Percentiles rank a stretch among this genome's conserved stretches.
These are phyloP conservation scores for Prosopocoilus inquinatus DNA, from an alignment of 2,888 invertebrate genomes.

Conservation along the genomic window DNA sequence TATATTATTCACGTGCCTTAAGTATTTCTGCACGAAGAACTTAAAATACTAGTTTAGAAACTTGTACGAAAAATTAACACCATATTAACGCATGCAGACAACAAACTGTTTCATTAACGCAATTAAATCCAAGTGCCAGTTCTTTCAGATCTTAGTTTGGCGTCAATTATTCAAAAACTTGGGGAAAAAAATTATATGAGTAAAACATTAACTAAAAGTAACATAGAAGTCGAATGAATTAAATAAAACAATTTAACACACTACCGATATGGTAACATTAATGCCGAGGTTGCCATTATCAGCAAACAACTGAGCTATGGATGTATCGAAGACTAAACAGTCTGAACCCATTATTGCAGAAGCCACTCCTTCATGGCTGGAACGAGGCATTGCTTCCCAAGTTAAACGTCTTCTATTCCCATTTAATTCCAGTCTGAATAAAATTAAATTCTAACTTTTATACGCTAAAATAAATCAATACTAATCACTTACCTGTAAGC, in stretches of 20 bases:
- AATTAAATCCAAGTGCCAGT: too few relatives aligned
- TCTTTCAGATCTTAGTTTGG: too few relatives aligned
- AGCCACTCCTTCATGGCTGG: conserved; percentile 98
- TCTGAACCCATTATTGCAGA: conserved; percentile 97
- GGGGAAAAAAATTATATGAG: too few relatives aligned
- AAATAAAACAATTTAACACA: conserved; percentile 51
- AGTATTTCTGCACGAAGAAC: too few relatives aligned
- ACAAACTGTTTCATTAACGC: too few relatives aligned
- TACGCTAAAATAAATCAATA: background rate
- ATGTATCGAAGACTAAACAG: conserved; percentile 98
- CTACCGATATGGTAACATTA: conserved; percentile 97
- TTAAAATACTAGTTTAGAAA: too few relatives aligned
- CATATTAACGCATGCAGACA: too few relatives aligned
- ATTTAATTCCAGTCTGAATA: conserved; percentile 86
- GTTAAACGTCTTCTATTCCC: conserved; percentile 92
- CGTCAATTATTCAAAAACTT: too few relatives aligned
- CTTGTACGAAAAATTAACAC: too few relatives aligned
- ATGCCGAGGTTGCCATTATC: conserved; percentile 99
- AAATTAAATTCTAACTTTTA: conserved; percentile 1
- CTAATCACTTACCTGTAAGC: conserved; percentile 71
- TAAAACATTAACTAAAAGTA: conserved; percentile 4
- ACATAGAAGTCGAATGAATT: background rate
- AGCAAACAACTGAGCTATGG: conserved; percentile 96
- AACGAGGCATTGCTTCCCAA: conserved; percentile 99
- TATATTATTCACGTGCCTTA: too few relatives aligned